phyloP scores from a whole-genome alignment of 2,113 vertebrate species.

The Podarcis cretensis region DNA sequence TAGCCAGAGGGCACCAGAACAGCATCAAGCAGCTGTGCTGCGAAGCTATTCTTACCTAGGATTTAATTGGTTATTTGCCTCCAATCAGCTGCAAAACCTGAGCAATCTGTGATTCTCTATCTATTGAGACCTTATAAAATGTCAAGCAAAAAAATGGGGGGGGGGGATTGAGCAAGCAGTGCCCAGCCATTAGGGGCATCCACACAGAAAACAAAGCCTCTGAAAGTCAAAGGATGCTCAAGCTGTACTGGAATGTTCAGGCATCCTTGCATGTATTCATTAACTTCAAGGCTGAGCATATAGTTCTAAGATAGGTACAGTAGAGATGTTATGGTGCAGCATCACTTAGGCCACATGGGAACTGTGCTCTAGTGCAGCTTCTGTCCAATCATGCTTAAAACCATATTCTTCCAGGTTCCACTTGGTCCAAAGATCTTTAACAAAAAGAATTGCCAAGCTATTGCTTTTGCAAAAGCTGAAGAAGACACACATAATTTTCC shows the following conservation, averaged over 20 bases:
- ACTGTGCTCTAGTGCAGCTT: background rate
- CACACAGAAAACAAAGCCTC: background rate
- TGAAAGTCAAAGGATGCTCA: background rate
- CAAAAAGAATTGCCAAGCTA: background rate
- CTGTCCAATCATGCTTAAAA: background rate
- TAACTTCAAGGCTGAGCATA: background rate
- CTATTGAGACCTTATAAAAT: background rate
- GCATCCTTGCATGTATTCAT: background rate
- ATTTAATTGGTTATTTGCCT: slow-evolving; percentile 1
- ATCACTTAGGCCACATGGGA: background rate
- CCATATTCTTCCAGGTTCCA: background rate
- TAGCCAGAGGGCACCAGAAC: background rate
- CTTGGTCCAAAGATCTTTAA: background rate
- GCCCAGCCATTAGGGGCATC: background rate
- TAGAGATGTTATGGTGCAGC: background rate
- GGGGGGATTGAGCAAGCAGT: background rate
- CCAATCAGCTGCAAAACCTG: background rate
- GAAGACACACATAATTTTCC: too few species aligned
- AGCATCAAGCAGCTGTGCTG: background rate
- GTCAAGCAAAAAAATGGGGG: background rate
- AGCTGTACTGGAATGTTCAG: background rate
- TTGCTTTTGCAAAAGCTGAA: too few species aligned
- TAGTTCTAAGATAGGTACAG: background rate
- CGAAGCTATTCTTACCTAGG: background rate
- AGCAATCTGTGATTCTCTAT: background rate